Base-by-base conservation (phyloP, 2,797 vertebrate genomes). In the Gymnocypris eckloni region DNA sequence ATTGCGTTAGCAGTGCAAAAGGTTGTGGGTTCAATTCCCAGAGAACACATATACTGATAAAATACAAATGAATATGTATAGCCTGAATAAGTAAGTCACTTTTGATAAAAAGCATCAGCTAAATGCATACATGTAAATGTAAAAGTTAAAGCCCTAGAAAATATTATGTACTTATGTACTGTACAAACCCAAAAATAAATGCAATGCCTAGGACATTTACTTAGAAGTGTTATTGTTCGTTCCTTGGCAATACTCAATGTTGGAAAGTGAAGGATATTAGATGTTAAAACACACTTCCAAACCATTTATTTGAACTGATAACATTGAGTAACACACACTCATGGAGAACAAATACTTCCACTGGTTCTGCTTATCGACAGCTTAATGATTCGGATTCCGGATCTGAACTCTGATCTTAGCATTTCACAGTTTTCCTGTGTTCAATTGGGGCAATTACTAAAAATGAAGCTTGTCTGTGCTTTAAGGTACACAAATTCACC, bases 401-500 rank as follows among this genome's bases (percentile, higher is more conserved):
- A 43, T 45, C 59, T n/a, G 2, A 50, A 39, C 20, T 39, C 45
- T 78, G 59, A 28, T 80, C 28, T 64, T 20, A 72, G 56, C 22
- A 64, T 79, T 41, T 50, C 37, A 54, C 16, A 54, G 39, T 52
- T 73, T 61, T 73, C 25, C 28, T 15, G 25, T 0, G 18, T 84
- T 50, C 43, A 67, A 0, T 4, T 72, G 67, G 50, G 12, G 69
- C 67, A 39, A 80, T 80, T 70, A 64, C 22, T 33, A 45, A 85
- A 80, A 80, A 50, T 80, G 43, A 69, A 80, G 84, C 77, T 73
- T 85, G 41, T 85, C 77, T 73, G 43, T 25, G 54, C 54, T 64
- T 70, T 64, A 85, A 85, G 78, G 67, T 80, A 28, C 43, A 45
- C 54, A 69, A 56, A 45, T 85, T 28, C 76, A 69, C 81, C 66